A percentile compares a stretch with the other conserved stretches of the same genome.
phyloP scores from a whole-genome alignment of 2,113 vertebrate species.

The Hystrix cristata region DNA sequence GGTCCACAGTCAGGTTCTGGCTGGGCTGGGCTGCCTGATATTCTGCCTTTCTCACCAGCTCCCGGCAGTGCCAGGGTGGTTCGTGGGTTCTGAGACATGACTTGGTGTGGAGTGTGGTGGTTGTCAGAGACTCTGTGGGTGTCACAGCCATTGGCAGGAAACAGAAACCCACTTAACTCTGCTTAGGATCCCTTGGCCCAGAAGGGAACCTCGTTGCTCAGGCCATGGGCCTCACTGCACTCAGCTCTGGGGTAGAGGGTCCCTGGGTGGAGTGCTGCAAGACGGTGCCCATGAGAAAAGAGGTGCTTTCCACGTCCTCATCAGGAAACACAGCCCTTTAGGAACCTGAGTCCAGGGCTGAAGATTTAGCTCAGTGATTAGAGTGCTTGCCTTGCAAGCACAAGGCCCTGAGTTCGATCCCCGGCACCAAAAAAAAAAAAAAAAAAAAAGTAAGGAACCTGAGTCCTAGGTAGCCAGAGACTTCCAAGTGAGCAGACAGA shows the following conservation, averaged over 20 bases:
- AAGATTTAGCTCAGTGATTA: too few species aligned
- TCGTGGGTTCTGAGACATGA: not conserved
- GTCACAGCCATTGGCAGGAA: not conserved
- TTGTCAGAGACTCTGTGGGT: not conserved
- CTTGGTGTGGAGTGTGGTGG: not conserved
- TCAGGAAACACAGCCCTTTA: not conserved
- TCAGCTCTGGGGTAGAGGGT: not conserved
- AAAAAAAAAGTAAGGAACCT: too few species aligned
- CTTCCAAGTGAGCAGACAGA: too few species aligned
- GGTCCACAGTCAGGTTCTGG: not conserved
- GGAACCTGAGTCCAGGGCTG: not conserved
- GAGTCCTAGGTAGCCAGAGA: not conserved
- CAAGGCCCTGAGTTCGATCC: too few species aligned
- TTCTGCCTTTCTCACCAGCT: not conserved
- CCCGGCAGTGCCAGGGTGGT: fast-evolving
- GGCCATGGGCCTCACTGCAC: not conserved
- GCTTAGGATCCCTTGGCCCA: not conserved
- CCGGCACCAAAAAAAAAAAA: too few species aligned
- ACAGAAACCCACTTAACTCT: not conserved
- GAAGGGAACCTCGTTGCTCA: not conserved
- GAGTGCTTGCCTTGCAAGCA: too few species aligned
- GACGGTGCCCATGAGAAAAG: not conserved
- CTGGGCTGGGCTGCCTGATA: not conserved
- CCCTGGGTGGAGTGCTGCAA: not conserved
- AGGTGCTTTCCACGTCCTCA: not conserved